Evolutionary conservation across 2,113 vertebrate species (phyloP).

Genomic region (Festucalex cinctus): DNA sequence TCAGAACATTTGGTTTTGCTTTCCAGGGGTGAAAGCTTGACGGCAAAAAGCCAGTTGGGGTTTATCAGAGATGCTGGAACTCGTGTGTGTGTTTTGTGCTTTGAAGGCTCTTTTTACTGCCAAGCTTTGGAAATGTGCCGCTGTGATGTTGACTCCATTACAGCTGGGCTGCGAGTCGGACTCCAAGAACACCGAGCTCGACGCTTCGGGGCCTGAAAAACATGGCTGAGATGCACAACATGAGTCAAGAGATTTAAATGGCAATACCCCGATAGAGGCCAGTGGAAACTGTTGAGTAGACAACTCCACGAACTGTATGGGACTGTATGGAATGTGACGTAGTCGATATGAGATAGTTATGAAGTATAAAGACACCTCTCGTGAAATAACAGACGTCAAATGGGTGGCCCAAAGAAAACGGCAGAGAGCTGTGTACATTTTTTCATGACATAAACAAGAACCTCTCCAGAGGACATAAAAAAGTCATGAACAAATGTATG

Average conservation of each 20-base stretch:
- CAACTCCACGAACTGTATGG: constrained; percentile 18
- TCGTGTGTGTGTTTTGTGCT: constrained; percentile 39
- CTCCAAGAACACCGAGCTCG: constrained; percentile 19
- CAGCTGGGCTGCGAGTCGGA: constrained; percentile 35
- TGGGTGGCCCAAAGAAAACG: too few species aligned
- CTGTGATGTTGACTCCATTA: constrained; percentile 46
- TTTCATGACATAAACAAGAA: too few species aligned
- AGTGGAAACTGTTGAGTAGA: constrained; percentile 40
- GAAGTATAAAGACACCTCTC: too few species aligned
- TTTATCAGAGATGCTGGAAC: constrained; percentile 22
- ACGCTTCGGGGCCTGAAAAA: constrained; percentile 22
- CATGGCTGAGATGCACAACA: constrained; percentile 32
- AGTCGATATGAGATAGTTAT: background rate
- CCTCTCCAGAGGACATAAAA: too few species aligned
- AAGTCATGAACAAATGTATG: background rate
- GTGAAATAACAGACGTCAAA: too few species aligned
- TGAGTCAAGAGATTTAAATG: constrained; percentile 34
- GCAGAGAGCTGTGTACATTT: too few species aligned
- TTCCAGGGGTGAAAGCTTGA: constrained; percentile 28
- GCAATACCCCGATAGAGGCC: constrained; percentile 23
- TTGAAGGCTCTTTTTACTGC: constrained; percentile 57
- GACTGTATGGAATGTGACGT: constrained; percentile 7
- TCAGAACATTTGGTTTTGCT: background rate
- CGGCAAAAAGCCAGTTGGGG: constrained; percentile 29
- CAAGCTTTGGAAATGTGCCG: constrained; percentile 56